Evolutionary conservation across 2,797 vertebrate genomes (phyloP), one percentile per base, ranked within the genome.

Genomic region (Pelobates cultripes): DNA sequence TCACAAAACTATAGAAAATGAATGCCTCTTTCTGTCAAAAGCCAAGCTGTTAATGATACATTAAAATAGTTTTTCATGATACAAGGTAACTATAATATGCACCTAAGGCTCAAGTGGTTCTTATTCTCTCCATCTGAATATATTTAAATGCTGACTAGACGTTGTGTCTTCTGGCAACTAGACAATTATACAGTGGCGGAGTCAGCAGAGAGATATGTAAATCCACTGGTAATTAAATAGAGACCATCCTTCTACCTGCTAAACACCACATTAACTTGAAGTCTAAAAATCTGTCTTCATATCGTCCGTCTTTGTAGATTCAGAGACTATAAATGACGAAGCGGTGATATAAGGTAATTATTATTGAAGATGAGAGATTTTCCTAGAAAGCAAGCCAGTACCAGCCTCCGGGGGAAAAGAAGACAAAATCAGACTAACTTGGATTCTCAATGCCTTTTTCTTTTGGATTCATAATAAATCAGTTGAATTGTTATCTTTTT

Each of bases 11-110:
- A 45, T 15, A 17, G 41, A 43, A 71, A 70, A 43, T 66, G 45
- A 70, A 2, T 57, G 55, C 10, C 57, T 71, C 66, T 40, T 40
- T 41, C 66, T 79, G 76, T 79, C 9, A 64, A 75, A 64, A 45
- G 47, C 77, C 60, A 76, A 60, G 77, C 55, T 84, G 72, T 55
- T 79, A 64, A 84, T 71, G 67, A 79, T 75, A 55, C 53, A n/a
- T 66, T 68, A 44, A 60, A 41, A 12, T 66, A 68, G 61, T 60
- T 61, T 66, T 74, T 73, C 69, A 67, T 44, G 14, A 51, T 28
- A 72, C 44, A 43, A 6, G 60, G 4, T 73, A 41, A 7, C 7
- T 47, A 53, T 55, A 78, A 75, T 76, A 14, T 64, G 43, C 68
- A 61, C 47, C 67, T 70, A n/a, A 14, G 47, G n/a, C 28, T 51